Percentiles rank a stretch among this genome's conserved stretches.
These are phyloP conservation scores for Drosophila meridionalis DNA, from an alignment of 2,888 invertebrate genomes.

Conservation along the genomic window DNA sequence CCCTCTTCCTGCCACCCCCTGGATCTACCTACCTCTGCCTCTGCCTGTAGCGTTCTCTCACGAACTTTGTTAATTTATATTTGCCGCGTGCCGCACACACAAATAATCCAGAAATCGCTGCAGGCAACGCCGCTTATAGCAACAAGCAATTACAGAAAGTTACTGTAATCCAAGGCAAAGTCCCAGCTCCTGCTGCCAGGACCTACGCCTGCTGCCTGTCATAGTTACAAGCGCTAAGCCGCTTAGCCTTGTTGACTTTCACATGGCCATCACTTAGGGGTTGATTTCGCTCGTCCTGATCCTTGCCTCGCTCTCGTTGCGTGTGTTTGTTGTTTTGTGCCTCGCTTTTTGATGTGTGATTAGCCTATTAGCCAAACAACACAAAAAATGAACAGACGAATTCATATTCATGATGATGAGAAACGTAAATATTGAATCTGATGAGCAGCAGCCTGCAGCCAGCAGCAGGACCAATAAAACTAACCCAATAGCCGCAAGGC, in stretches of 20 bases:
- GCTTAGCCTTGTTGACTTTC: constrained; percentile 84
- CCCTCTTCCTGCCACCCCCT: neutral
- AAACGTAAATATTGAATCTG: constrained; percentile 76
- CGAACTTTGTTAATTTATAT: constrained; percentile 79
- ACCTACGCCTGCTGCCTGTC: constrained; percentile 56
- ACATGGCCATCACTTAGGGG: constrained; percentile 79
- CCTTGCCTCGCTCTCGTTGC: constrained; percentile 26
- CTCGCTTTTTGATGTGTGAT: constrained; percentile 78
- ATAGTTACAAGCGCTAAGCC: constrained; percentile 82
- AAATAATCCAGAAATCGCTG: constrained; percentile 66
- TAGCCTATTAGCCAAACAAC: constrained; percentile 80
- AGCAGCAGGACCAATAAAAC: constrained; percentile 55
- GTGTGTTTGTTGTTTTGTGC: constrained; percentile 61
- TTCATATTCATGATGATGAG: constrained; percentile 70
- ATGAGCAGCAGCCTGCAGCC: constrained; percentile 47
- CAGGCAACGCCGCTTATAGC: constrained; percentile 60
- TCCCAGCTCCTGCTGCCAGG: constrained; percentile 8
- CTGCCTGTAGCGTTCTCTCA: constrained; percentile 45
- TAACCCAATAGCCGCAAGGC: constrained; percentile 63
- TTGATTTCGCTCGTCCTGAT: constrained; percentile 45
- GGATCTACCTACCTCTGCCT: neutral
- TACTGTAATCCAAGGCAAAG: constrained; percentile 67
- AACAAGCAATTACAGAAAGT: constrained; percentile 83
- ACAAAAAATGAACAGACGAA: constrained; percentile 45
- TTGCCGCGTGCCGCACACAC: constrained; percentile 72